Evolutionary conservation across 2,797 vertebrate genomes (phyloP).

Genomic region (Karalla daura): DNA sequence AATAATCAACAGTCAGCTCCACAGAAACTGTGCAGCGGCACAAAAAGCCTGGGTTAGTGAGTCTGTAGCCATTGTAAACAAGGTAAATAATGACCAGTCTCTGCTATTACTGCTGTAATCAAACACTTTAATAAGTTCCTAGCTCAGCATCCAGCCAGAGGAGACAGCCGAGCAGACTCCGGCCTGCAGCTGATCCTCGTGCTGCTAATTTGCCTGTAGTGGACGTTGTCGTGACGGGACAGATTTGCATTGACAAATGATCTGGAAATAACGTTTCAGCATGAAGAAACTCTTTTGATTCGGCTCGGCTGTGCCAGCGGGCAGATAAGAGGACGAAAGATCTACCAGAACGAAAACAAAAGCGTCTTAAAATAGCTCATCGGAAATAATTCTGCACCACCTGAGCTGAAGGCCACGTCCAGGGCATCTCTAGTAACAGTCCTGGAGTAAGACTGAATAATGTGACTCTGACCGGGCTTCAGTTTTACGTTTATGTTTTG

Average conservation of each 20-base stretch:
- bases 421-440: no score
- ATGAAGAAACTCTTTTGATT: slow-evolving; percentile 24
- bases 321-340: slow-evolving; percentile 5
- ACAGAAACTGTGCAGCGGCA: background rate
- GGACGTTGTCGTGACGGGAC: background rate
- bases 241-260: slow-evolving; percentile 53
- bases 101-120: background rate
- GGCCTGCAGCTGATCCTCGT: background rate
- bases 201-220: slow-evolving; percentile 41
- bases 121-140: background rate
- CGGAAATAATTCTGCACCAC: no score
- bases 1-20: background rate
- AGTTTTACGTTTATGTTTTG: no score
- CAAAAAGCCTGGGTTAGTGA: background rate
- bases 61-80: background rate
- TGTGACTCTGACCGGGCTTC: no score
- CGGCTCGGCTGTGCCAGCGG: background rate
- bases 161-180: background rate
- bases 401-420: no score
- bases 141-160: background rate
- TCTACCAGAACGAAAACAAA: background rate
- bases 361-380: background rate
- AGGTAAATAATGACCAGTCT: background rate
- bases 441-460: no score
- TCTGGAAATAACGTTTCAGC: slow-evolving; percentile 18